Conservation (phyloP, 2,888 invertebrate species). For the Chironomus riparius region DNA sequence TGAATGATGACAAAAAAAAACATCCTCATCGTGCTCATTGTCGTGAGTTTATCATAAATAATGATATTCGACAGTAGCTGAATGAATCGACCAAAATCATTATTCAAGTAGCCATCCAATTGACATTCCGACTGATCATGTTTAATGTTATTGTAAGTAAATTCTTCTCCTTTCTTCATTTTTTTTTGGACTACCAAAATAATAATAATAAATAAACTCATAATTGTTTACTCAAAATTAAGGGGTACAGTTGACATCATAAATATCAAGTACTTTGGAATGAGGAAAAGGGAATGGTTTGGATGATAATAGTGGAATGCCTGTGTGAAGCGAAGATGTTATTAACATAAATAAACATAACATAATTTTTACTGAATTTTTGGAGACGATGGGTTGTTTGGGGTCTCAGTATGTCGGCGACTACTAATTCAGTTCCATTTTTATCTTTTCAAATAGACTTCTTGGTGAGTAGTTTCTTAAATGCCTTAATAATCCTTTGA, state of each 20-base stretch:
- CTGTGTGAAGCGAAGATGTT: not conserved
- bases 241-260: not conserved
- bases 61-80: not conserved
- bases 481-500: too few species aligned
- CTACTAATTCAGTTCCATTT: too few species aligned
- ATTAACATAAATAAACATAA: conserved; percentile 27
- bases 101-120: not conserved
- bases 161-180: not conserved
- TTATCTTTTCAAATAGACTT: too few species aligned
- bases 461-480: too few species aligned
- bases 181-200: not conserved
- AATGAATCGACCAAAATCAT: not conserved
- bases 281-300: not conserved
- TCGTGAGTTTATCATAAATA: conserved; percentile 2
- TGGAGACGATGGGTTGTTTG: too few species aligned
- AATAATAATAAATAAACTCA: too few species aligned
- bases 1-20: not conserved
- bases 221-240: too few species aligned
- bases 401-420: too few species aligned
- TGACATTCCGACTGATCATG: not conserved
- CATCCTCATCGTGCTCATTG: not conserved
- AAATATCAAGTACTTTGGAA: not conserved
- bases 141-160: not conserved
- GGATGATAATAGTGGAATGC: not conserved
- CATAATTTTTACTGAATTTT: too few species aligned